These are phyloP conservation scores for Recurvirostra avosetta DNA, from an alignment of 2,113 vertebrate species.

Conservation along the genomic window DNA sequence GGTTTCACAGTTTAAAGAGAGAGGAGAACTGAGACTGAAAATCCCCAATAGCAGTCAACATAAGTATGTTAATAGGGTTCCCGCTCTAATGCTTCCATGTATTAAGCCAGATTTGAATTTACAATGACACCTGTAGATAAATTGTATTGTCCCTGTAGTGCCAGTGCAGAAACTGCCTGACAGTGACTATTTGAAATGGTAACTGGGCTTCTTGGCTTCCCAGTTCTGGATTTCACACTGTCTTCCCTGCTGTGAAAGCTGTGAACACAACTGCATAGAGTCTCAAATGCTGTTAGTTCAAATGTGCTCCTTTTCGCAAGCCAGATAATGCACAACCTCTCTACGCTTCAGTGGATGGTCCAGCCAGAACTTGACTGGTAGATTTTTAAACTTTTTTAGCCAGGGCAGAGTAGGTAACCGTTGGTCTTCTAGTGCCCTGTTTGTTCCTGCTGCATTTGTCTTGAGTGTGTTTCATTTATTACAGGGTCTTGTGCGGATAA, in stretches of 20 bases:
- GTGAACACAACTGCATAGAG: neutral
- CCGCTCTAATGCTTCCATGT: fast-evolving
- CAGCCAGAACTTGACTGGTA: neutral
- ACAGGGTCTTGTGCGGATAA: neutral
- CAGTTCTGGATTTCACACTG: neutral
- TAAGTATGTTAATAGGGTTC: fast-evolving
- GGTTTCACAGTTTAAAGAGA: neutral
- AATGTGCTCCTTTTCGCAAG: neutral
- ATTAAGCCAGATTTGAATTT: too few relatives aligned
- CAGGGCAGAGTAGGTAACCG: too few relatives aligned
- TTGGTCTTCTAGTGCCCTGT: neutral
- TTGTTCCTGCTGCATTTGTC: neutral
- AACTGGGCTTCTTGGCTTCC: neutral
- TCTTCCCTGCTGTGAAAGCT: neutral
- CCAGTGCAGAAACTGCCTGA: neutral
- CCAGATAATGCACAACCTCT: fast-evolving
- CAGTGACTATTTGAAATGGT: neutral
- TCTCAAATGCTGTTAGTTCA: too few relatives aligned
- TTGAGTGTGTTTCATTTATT: neutral
- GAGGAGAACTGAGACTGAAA: neutral
- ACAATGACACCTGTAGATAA: neutral
- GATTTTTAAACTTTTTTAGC: neutral
- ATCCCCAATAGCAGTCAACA: fast-evolving
- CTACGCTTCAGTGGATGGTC: too few relatives aligned
- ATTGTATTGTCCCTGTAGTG: fast-evolving